phyloP scores from a whole-genome alignment of 2,797 vertebrate species.

The Cyclura pinguis region DNA sequence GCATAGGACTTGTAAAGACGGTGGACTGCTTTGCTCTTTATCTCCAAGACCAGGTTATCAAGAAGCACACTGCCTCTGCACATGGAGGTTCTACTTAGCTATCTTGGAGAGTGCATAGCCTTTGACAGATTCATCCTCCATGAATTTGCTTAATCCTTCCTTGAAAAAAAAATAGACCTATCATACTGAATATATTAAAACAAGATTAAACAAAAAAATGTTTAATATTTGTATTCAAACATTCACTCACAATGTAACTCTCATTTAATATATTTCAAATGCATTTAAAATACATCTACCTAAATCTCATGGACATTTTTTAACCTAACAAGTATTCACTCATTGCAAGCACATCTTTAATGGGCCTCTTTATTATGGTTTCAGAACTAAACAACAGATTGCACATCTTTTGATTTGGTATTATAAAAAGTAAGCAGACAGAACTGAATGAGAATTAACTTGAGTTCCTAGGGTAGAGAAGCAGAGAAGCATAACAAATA shows the following conservation, averaged over 20 bases:
- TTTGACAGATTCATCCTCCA: not conserved
- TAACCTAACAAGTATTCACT: slow-evolving; percentile 11
- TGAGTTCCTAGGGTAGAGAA: slow-evolving; percentile 58
- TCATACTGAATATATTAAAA: not conserved
- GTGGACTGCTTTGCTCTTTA: not conserved
- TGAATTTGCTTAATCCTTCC: not conserved
- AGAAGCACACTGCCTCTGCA: not conserved
- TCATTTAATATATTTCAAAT: not conserved
- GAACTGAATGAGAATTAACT: slow-evolving; percentile 45
- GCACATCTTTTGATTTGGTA: slow-evolving; percentile 53
- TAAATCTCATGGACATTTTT: not conserved
- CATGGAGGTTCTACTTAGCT: not conserved
- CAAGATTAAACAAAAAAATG: not conserved
- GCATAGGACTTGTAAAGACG: not conserved
- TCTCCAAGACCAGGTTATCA: not conserved
- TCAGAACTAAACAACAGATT: slow-evolving; percentile 49
- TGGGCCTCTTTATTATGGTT: slow-evolving; percentile 26
- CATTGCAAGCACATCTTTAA: slow-evolving; percentile 10
- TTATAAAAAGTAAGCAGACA: slow-evolving; percentile 41
- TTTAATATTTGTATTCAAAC: not conserved
- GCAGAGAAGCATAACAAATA: slow-evolving; percentile 53
- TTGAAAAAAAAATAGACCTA: not conserved
- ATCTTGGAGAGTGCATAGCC: not conserved
- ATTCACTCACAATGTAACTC: not conserved
- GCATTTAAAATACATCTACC: not conserved